Conservation (phyloP, 2,888 invertebrate genomes). For the Torymus aiolomorphi region DNA sequence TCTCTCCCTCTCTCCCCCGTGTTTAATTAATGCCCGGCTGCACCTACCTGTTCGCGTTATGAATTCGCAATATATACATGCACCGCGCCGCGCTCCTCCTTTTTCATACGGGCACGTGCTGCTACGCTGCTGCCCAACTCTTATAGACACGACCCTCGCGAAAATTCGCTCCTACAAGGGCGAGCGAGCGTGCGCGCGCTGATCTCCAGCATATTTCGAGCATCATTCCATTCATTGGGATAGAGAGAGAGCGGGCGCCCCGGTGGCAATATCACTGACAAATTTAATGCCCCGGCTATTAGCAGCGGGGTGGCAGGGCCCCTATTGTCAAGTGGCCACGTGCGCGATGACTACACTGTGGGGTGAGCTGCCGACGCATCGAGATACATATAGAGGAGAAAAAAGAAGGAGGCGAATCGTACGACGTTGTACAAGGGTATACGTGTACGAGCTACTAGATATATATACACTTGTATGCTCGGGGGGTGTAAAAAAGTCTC, state of each 20-base stretch:
- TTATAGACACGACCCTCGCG: constrained; percentile 6
- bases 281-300: constrained; percentile 74
- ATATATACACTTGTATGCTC: too few species aligned
- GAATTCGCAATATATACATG: constrained; percentile 41
- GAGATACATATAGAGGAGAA: not conserved
- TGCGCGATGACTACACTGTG: constrained; percentile 64
- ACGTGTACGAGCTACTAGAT: too few species aligned
- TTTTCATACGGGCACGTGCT: constrained; percentile 32
- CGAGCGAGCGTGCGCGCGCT: constrained; percentile 41
- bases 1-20: not conserved
- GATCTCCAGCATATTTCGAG: constrained; percentile 64
- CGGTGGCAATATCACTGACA: constrained; percentile 72
- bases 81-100: not conserved
- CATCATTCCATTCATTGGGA: constrained; percentile 64
- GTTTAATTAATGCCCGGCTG: constrained; percentile 56
- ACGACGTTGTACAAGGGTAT: too few species aligned
- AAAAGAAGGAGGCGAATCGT: not conserved
- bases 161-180: constrained; percentile 9
- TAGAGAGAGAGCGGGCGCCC: constrained; percentile 58
- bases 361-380: not conserved
- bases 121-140: constrained; percentile 2
- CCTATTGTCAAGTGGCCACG: constrained; percentile 72
- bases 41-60: constrained; percentile 51
- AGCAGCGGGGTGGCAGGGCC: constrained; percentile 66
- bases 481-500: constrained; percentile 59